phyloP scores from a whole-genome alignment of 2,797 vertebrate species.

The Gymnoscopelus microlampas region DNA sequence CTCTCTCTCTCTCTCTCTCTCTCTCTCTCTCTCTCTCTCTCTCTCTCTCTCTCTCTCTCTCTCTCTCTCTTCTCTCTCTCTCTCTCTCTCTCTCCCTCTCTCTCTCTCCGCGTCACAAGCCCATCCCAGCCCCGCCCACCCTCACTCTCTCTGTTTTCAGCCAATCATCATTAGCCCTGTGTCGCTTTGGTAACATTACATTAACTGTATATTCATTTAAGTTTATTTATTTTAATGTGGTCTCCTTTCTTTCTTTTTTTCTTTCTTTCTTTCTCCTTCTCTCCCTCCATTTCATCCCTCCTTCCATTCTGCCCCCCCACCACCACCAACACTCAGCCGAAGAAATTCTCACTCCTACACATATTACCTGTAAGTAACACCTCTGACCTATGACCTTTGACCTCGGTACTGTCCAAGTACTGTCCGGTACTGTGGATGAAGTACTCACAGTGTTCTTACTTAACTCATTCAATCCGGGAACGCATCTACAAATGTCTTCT shows the following conservation, averaged over 20 bases:
- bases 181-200: slow-evolving; percentile 67
- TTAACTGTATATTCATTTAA: slow-evolving; percentile 45
- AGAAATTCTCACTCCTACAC: slow-evolving; percentile 96
- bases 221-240: slow-evolving; percentile 87
- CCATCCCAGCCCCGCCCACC: slow-evolving; percentile 8
- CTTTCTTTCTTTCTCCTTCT: slow-evolving; percentile 88
- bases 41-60: slow-evolving; percentile 43
- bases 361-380: slow-evolving; percentile 95
- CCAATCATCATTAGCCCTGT: slow-evolving; percentile 36
- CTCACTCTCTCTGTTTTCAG: slow-evolving; percentile 33
- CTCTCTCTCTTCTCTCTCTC: slow-evolving; percentile 27
- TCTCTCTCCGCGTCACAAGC: slow-evolving; percentile 32
- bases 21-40: slow-evolving; percentile 68
- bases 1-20: slow-evolving; percentile 73
- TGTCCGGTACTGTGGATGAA: too few relatives aligned
- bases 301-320: slow-evolving; percentile 86
- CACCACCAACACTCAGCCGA: slow-evolving; percentile 84
- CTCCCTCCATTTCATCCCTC: slow-evolving; percentile 81
- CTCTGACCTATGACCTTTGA: slow-evolving; percentile 59
- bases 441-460: too few relatives aligned
- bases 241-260: slow-evolving; percentile 86
- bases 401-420: background rate
- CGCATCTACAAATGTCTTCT: too few relatives aligned
- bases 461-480: too few relatives aligned
- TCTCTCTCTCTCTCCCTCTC: slow-evolving; percentile 39